These are phyloP conservation scores for Corythaixoides concolor DNA, from an alignment of 2,113 vertebrate genomes.

Conservation along the genomic window DNA sequence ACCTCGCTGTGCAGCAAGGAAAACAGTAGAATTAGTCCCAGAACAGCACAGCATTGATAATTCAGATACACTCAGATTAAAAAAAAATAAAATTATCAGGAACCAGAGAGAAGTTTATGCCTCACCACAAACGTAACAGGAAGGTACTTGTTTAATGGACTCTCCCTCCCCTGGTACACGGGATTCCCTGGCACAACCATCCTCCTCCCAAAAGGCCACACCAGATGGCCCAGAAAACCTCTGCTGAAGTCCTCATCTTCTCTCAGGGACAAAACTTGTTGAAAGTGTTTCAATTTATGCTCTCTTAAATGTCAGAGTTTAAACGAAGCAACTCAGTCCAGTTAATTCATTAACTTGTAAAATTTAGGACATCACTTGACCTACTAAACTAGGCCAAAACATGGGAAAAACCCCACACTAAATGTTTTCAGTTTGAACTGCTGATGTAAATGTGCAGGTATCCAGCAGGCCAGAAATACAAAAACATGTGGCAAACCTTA, in stretches of 20 bases:
- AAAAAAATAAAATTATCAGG: background rate
- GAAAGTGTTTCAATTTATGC: background rate
- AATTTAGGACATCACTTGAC: background rate
- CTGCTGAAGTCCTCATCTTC: background rate
- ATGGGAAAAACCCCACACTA: fast-evolving
- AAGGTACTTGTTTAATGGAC: background rate
- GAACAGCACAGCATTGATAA: background rate
- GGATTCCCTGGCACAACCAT: background rate
- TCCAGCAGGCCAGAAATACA: background rate
- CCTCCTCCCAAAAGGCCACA: background rate
- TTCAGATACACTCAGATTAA: background rate
- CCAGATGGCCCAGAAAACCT: background rate
- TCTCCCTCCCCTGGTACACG: fast-evolving
- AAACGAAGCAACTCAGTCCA: background rate
- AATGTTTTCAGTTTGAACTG: background rate
- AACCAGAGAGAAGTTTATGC: background rate
- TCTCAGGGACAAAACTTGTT: background rate
- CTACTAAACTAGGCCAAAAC: background rate
- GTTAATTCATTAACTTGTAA: background rate
- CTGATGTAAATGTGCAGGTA: background rate
- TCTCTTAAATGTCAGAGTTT: too few species aligned
- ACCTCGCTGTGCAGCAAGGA: background rate
- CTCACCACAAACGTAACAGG: background rate
- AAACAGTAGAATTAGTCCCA: too few species aligned
- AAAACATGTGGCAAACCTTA: background rate